Base-by-base conservation (phyloP, 2,888 invertebrate genomes). In the Apodemia hepburni region DNA sequence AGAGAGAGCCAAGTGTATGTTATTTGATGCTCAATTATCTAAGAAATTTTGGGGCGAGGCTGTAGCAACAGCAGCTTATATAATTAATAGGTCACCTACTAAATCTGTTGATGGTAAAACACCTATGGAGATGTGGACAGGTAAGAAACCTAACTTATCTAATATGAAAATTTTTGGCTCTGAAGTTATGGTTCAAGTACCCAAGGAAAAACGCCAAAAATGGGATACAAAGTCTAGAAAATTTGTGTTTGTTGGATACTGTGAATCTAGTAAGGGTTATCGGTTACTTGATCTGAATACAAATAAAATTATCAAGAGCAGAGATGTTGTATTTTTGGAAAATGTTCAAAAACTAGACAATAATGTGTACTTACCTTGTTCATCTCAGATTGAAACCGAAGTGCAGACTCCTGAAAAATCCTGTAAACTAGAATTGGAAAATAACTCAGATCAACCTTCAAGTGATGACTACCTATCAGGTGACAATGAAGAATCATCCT, bases 1-100 rank as follows among this genome's bases (percentile, higher is more conserved):
- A 11, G 64, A 66, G 57, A 27, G 65, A 33, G 65, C 66, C 17
- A 49, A 18, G 17, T 49, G 49, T 49, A 49, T 49, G 17, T 17
- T 49, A 17, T 49, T 18, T 49, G 42, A 67, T 59, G 66, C 67
- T 11, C 12, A 67, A 3, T 22, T 66, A 33, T 2, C 45, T 17
- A 64, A 65, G 45, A 3, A 11, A 12, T 65, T 42, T 12, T 68
- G 66, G 65, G 67, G 22, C 8, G 62, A 59, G 42, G 59, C 62
- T 2, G 6, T 59, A 15, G 54, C 62, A 7, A 59, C 59, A 33
- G 62, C 62, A 15, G 62, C 59, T 12, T 59, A 59, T 63, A 35
- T 60, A 4, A 58, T 54, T 35, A 63, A 63, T 59, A 15, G 59
- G 11, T 59, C 59, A 1, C 59, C 59, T 22, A 51, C 22, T 22